These are phyloP conservation scores for Drosophila navojoa DNA, from an alignment of 1,140 invertebrate genomes.

Conservation along the genomic window DNA sequence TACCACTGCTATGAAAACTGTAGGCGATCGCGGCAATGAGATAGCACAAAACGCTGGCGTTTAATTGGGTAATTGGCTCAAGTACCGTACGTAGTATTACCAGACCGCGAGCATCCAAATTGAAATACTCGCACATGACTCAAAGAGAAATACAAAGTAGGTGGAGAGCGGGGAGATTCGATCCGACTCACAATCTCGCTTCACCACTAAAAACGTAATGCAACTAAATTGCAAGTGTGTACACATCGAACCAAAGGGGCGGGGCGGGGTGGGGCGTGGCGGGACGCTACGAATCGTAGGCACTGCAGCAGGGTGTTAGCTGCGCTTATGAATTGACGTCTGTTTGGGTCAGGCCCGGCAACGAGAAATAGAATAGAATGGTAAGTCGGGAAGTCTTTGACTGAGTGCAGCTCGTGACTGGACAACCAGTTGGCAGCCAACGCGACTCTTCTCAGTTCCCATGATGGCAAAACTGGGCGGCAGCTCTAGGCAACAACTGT, in stretches of 20 bases:
- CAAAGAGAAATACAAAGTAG: constrained; percentile 31
- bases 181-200: constrained; percentile 19
- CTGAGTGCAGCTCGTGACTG: constrained; percentile 69
- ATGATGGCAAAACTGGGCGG: constrained; percentile 58
- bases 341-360: constrained; percentile 47
- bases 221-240: constrained; percentile 71
- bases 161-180: constrained; percentile 28
- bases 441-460: constrained; percentile 26
- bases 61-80: constrained; percentile 83
- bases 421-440: constrained; percentile 61
- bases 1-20: constrained; percentile 3
- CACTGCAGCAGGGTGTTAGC: neutral
- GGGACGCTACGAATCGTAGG: neutral
- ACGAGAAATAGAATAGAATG: constrained; percentile 59
- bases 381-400: constrained; percentile 39
- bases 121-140: constrained; percentile 72
- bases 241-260: constrained; percentile 1
- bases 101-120: constrained; percentile 57
- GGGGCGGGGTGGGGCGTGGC: too few relatives aligned
- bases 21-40: constrained; percentile 70
- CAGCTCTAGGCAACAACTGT: constrained; percentile 38
- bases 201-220: constrained; percentile 40
- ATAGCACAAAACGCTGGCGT: constrained; percentile 76
- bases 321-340: constrained; percentile 68
- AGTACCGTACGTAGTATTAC: constrained; percentile 78